Base-by-base conservation (phyloP, 2,888 invertebrate species). In the Sinodicranocentrus sp. region DNA sequence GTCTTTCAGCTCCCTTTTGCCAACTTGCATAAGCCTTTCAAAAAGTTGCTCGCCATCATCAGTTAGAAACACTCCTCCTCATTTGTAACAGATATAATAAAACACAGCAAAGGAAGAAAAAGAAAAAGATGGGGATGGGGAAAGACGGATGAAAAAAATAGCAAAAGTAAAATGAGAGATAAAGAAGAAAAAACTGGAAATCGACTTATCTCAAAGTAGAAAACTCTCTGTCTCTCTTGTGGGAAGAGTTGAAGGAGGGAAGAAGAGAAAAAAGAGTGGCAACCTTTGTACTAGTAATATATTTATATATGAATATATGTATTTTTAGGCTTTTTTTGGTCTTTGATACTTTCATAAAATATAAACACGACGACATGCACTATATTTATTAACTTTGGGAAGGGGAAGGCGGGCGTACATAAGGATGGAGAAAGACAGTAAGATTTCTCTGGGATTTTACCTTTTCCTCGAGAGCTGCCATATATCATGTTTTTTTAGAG, bases 331-430 rank as follows among this genome's bases (percentile, higher is more conserved):
- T n/a, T n/a, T 76, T n/a, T 54, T 79, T 63, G n/a, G 39, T 44
- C 48, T 67, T 59, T 82, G 67, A 67, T 73, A 73, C 48, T 33
- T 68, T 67, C 73, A 82, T 82, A 82, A 82, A 70, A 75, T 70
- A 82, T 75, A 76, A 75, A 75, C 59, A 82, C 44, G 70, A 80
- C 48, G 48, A 59, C 57, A 67, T 57, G 39, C 25, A 44, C 52
- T 65, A 70, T 79, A 79, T 79, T 71, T 79, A 79, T 70, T 52
- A 33, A 44, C 52, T 70, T 48, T 54, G 21, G 26, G 52, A 48
- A 43, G 52, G 52, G 65, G 48, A 28, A 17, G 52, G 52, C 23
- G 65, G 21, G 23, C 15, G 28, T 28, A 43, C 26, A 65, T 25
- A 19, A 44, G 10, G 43, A 28, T 15, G 57, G 57, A 52, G 57